Conservation (phyloP, 2,888 invertebrate genomes). For the Prosopocoilus inquinatus region DNA sequence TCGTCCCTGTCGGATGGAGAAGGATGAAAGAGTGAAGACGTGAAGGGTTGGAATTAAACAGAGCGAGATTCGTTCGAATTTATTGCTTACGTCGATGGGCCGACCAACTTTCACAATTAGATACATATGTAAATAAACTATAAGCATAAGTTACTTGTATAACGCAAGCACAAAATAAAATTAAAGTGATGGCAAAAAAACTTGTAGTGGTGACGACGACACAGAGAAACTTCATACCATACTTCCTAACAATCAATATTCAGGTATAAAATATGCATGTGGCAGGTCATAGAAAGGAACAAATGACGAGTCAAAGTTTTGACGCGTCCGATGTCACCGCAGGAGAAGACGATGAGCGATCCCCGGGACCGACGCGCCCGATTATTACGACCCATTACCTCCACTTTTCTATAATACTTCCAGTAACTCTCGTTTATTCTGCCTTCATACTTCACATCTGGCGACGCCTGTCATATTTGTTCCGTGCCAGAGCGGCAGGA, state of each 20-base stretch:
- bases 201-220: no score
- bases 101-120: conserved; percentile 13
- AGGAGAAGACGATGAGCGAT: background rate
- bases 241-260: no score
- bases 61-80: conserved; percentile 16
- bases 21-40: background rate
- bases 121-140: background rate
- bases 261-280: background rate
- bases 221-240: no score
- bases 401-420: conserved; percentile 31
- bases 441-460: conserved; percentile 8
- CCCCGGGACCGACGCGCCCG: conserved; percentile 13
- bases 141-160: no score
- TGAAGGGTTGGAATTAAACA: conserved; percentile 5
- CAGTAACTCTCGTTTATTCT: conserved; percentile 14
- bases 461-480: conserved; percentile 26
- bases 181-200: no score
- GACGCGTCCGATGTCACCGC: conserved; percentile 1
- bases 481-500: conserved; percentile 15
- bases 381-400: conserved; percentile 41
- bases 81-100: conserved; percentile 5
- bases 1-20: background rate
- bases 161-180: no score
- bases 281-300: conserved; percentile 1
- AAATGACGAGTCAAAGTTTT: conserved; percentile 2